Evolutionary conservation across 1,140 invertebrate species (phyloP), one percentile per base, ranked within the genome.

Genomic region (Linepithema humile): DNA sequence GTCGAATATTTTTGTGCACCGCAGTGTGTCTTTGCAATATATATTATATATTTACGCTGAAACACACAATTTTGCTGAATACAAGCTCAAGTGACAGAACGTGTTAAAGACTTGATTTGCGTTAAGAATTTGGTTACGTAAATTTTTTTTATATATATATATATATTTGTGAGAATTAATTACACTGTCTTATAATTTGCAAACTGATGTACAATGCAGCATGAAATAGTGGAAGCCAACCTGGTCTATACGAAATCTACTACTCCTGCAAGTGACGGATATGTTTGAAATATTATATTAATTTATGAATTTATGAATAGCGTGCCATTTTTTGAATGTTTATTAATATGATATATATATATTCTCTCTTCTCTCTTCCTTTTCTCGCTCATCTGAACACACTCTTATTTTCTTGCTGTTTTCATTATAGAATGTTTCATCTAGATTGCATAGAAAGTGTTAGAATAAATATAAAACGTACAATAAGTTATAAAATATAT

Each of bases 131-230:
- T 48, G 38, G 12, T 78, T 67, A 67, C 2, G 40, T 17, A 20
- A 62, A 38, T 59, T 57, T 1, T 75, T 64, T n/a, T n/a, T n/a
- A n/a, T n/a, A n/a, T n/a, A n/a, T n/a, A n/a, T n/a, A n/a, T 48
- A n/a, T 2, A 57, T 38, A 74, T 20, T 74, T 29, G 35, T 29
- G 17, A 62, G 62, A 65, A 77, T 38, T 65, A 20, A 67, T 78
- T 78, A 57, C 50, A 9, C 57, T 20, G 45, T 82, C 17, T 78
- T 20, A 78, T 67, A 12, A 78, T 50, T 78, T 67, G 74, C 60
- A 29, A 78, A 78, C 17, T 67, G 23, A 67, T 38, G 53, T n/a
- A n/a, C 20, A 40, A 78, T 26, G 74, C 45, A 67, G 74, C 74
- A 78, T 78, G 74, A 40, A n/a, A 53, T 78, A 67, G 45, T 78